Evolutionary conservation across 2,888 invertebrate species (phyloP).

Genomic region (Aradus depressus): DNA sequence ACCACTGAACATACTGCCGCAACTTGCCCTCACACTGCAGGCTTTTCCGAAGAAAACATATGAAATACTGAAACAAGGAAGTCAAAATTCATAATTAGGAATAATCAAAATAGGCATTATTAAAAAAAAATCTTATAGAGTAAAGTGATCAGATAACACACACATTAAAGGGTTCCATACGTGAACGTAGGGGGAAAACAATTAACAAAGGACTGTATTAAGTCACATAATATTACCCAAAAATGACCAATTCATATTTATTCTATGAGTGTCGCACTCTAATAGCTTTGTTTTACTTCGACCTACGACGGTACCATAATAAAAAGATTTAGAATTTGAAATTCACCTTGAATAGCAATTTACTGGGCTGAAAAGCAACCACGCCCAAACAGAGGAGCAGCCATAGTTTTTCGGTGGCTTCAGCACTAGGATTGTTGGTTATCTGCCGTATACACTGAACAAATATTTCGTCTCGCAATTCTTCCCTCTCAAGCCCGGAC

Average conservation of each 20-base stretch:
- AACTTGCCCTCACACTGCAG: constrained; percentile 54
- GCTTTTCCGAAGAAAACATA: constrained; percentile 62
- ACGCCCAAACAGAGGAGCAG: constrained; percentile 76
- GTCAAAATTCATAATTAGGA: neutral
- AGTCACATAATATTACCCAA: neutral
- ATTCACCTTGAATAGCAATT: constrained; percentile 56
- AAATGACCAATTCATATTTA: too few relatives aligned
- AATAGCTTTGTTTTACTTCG: too few relatives aligned
- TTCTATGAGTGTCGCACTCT: too few relatives aligned
- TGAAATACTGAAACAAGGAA: constrained; percentile 48
- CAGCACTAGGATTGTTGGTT: constrained; percentile 76
- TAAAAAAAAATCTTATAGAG: neutral
- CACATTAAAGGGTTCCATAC: too few relatives aligned
- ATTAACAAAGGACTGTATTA: too few relatives aligned
- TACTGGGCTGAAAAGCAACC: constrained; percentile 84
- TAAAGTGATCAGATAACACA: too few relatives aligned
- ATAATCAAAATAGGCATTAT: neutral
- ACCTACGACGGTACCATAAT: too few relatives aligned
- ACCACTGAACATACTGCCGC: constrained; percentile 85
- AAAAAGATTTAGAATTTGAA: too few relatives aligned
- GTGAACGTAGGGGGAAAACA: too few relatives aligned
- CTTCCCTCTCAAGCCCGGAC: constrained; percentile 81
- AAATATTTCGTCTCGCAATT: constrained; percentile 81
- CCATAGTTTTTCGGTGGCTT: constrained; percentile 79
- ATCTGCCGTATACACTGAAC: constrained; percentile 80